These are phyloP conservation scores for Sisyra terminalis DNA, from an alignment of 2,888 invertebrate genomes.

Conservation along the genomic window DNA sequence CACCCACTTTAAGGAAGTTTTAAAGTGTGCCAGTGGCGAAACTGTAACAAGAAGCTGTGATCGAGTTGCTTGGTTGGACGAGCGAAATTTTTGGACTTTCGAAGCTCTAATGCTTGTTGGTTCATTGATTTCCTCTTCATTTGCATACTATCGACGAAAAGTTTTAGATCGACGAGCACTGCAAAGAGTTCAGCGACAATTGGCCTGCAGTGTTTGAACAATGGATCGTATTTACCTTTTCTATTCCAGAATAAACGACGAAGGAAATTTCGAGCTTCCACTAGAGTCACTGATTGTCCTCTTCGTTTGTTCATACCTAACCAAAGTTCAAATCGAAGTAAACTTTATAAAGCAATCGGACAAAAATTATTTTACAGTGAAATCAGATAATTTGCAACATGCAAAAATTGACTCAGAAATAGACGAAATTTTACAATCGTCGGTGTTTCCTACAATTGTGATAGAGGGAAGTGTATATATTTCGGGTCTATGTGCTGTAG, in stretches of 20 bases:
- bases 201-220: constrained; percentile 40
- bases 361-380: neutral
- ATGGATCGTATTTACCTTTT: constrained; percentile 5
- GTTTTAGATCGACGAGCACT: constrained; percentile 49
- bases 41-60: constrained; percentile 75
- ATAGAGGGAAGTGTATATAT: constrained; percentile 37
- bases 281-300: constrained; percentile 47
- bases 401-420: constrained; percentile 14
- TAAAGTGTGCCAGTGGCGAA: constrained; percentile 67
- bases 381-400: neutral
- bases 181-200: constrained; percentile 50
- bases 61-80: constrained; percentile 67
- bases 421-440: constrained; percentile 17
- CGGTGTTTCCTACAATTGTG: no score
- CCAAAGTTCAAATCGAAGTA: constrained; percentile 11
- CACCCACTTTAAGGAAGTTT: constrained; percentile 67
- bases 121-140: constrained; percentile 43
- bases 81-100: constrained; percentile 70
- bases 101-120: constrained; percentile 51
- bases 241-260: constrained; percentile 14
- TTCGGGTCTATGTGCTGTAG: constrained; percentile 63
- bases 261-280: constrained; percentile 26
- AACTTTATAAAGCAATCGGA: constrained; percentile 11
- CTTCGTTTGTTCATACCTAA: constrained; percentile 35
- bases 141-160: constrained; percentile 46